Conservation (phyloP, 2,113 vertebrate genomes). For the Tachuris rubrigastra region DNA sequence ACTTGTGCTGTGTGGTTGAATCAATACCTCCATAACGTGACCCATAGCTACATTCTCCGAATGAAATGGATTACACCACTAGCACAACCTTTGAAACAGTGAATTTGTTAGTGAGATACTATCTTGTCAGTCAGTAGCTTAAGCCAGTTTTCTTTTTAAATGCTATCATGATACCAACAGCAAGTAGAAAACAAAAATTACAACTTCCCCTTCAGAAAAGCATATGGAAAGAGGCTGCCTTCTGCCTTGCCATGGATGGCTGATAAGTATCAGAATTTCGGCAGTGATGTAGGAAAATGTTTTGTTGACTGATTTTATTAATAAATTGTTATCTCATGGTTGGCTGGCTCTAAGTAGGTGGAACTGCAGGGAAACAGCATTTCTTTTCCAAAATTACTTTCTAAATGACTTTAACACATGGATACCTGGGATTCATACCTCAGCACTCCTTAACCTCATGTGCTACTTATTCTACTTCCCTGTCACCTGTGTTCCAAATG, state of each 20-base stretch:
- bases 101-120: constrained; percentile 28
- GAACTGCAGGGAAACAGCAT: background rate
- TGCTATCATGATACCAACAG: background rate
- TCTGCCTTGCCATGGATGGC: background rate
- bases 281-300: background rate
- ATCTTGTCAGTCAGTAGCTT: constrained; percentile 18
- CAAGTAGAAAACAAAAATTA: background rate
- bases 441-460: background rate
- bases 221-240: background rate
- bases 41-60: background rate
- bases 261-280: background rate
- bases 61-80: background rate
- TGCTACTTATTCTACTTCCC: background rate
- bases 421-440: background rate
- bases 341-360: background rate
- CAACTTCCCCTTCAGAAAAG: background rate
- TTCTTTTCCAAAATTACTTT: background rate
- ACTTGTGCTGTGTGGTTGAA: background rate
- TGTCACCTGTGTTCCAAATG: background rate
- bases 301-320: background rate
- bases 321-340: background rate
- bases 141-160: constrained; percentile 16
- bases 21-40: background rate
- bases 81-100: constrained; percentile 1
- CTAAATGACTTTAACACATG: background rate